Base-by-base conservation (phyloP, 2,888 invertebrate species). In the Cephalotes varians region DNA sequence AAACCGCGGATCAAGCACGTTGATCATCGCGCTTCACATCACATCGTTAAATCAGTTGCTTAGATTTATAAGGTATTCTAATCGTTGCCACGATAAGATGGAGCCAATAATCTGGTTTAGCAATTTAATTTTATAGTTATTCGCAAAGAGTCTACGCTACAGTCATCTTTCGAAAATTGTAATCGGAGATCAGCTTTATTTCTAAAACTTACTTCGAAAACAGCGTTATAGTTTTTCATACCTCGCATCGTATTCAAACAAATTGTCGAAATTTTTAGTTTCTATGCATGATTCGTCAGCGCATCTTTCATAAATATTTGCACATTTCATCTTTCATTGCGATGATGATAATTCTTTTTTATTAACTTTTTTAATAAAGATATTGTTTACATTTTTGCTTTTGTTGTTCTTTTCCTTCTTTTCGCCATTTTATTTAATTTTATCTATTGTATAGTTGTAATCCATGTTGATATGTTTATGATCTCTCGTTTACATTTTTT, bases 301-400 rank as follows among this genome's bases (percentile, higher is more conserved):
- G 25, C 25, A 62, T 51, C n/a, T 76, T 65, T 54, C 28, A 40
- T 54, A 64, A 74, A 62, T 4, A 5, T n/a, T 40, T 37, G 34
- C 25, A 64, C 49, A 49, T 34, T 37, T 49, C 6, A 7, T 12
- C n/a, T 65, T 21, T 65, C 15, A 58, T 12, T 58, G 31, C 51
- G 31, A 77, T 64, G 51, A 25, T 28, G 21, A 72, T 67, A 34
- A 25, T 76, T 73, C 21, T 81, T 49, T 67, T 80, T 85, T 71
- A 80, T 64, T 80, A 73, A 62, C 47, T 69, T 81, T n/a, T 73
- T 37, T 85, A 85, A 86, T 86, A 86, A 87, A 88, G 40, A 83
- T 54, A 76, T 77, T 37, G 10, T 65, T 80, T 80, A 37, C n/a
- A 80, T 51, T 56, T 67, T 12, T 10, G 4, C 9, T 60, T 64